Percentiles rank a stretch among this genome's conserved stretches.
Conservation (phyloP, 1,140 invertebrate species). For the Drosophila sucinea region DNA sequence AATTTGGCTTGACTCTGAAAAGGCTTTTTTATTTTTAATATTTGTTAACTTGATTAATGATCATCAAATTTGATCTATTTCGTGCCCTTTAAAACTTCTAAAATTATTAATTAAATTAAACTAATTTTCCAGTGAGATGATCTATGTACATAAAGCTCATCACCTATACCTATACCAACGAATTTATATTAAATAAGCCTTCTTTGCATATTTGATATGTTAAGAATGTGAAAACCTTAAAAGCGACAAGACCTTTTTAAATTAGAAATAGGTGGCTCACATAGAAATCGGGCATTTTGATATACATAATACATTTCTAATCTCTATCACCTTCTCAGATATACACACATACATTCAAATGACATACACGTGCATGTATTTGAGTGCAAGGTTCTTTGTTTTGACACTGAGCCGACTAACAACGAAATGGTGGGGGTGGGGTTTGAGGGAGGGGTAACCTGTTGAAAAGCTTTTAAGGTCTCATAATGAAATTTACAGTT, state of each 20-base stretch:
- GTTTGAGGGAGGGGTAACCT: conserved; percentile 19
- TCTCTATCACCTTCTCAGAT: conserved; percentile 8
- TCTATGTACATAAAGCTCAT: too few relatives aligned
- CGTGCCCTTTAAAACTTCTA: too few relatives aligned
- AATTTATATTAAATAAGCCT: too few relatives aligned
- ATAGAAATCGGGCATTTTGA: neutral
- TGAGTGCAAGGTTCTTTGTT: conserved; percentile 9
- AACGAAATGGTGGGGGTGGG: conserved; percentile 11
- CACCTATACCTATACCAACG: too few relatives aligned
- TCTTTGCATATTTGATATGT: too few relatives aligned
- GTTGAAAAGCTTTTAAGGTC: conserved; percentile 39
- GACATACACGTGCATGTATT: neutral
- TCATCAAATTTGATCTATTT: too few relatives aligned
- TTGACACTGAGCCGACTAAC: conserved; percentile 11
- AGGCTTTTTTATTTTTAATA: too few relatives aligned
- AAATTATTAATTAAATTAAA: too few relatives aligned
- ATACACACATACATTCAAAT: neutral
- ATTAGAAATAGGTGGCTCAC: neutral
- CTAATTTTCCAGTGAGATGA: too few relatives aligned
- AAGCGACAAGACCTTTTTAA: neutral
- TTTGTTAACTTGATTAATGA: too few relatives aligned
- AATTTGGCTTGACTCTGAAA: too few relatives aligned
- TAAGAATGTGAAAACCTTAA: neutral
- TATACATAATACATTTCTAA: neutral
- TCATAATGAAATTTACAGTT: conserved; percentile 10